phyloP scores from a whole-genome alignment of 2,113 vertebrate species.

The Albula goreensis region DNA sequence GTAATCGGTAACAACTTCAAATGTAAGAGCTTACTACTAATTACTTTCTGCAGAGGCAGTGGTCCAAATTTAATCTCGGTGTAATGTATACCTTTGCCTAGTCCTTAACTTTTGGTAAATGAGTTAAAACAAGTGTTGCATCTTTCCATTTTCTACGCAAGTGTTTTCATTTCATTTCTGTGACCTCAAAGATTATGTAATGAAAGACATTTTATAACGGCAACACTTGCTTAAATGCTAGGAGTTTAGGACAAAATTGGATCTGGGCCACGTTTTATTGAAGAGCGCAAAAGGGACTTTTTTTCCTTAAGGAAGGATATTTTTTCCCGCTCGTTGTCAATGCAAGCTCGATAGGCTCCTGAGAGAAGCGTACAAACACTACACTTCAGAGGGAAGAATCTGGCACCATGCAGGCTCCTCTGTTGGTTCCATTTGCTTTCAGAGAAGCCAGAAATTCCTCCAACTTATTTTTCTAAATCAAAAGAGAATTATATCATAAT shows the following conservation, averaged over 20 bases:
- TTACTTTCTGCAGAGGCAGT: neutral
- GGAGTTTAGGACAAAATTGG: neutral
- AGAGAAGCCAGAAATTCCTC: neutral
- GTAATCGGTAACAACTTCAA: conserved; percentile 48
- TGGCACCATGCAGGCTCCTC: neutral
- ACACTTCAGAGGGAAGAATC: neutral
- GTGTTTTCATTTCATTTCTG: neutral
- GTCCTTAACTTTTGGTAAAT: neutral
- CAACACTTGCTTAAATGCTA: neutral
- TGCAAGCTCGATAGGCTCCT: neutral
- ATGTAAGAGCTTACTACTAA: conserved; percentile 16
- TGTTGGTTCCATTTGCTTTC: neutral
- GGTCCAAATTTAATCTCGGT: neutral
- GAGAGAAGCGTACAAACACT: neutral
- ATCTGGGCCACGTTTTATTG: neutral
- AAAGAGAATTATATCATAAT: neutral
- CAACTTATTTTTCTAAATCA: neutral
- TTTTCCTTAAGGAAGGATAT: neutral
- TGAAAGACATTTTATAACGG: neutral
- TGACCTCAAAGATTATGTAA: neutral
- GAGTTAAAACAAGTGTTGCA: neutral
- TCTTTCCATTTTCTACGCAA: neutral
- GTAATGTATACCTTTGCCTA: neutral
- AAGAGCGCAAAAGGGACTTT: neutral
- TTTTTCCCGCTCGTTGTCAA: neutral